Conservation (phyloP, 2,888 invertebrate species). For the Aphidoletes aphidimyza region DNA sequence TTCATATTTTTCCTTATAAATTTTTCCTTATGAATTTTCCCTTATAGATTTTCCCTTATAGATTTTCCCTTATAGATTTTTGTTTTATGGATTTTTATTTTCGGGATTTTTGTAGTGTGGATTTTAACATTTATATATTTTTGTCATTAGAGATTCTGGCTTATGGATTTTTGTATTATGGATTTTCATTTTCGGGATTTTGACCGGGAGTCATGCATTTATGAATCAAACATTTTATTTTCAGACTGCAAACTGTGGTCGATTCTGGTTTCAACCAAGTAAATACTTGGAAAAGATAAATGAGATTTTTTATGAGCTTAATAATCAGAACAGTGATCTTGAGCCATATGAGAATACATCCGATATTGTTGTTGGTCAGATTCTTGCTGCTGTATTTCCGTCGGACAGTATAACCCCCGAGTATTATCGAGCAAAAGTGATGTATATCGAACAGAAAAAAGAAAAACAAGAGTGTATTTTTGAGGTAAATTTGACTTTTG, state of each 20-base stretch:
- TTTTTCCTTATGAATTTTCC: too few species aligned
- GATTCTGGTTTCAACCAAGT: conserved; percentile 64
- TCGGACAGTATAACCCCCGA: conserved; percentile 60
- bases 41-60: too few species aligned
- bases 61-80: too few species aligned
- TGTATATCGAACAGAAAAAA: conserved; percentile 61
- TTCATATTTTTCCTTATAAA: too few species aligned
- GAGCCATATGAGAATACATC: not conserved
- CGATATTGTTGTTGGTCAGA: conserved; percentile 66
- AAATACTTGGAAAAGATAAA: conserved; percentile 54
- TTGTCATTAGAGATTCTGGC: too few species aligned
- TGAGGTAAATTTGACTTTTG: not conserved
- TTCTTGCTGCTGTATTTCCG: conserved; percentile 72
- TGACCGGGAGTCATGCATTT: too few species aligned
- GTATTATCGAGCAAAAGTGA: conserved; percentile 72
- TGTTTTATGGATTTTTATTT: too few species aligned
- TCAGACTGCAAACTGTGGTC: conserved; percentile 63
- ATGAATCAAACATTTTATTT: too few species aligned
- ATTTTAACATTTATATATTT: too few species aligned
- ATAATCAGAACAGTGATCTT: conserved; percentile 35
- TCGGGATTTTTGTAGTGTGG: too few species aligned
- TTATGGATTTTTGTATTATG: too few species aligned
- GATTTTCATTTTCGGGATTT: too few species aligned
- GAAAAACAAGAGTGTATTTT: not conserved
- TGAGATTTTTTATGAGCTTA: not conserved